These are phyloP conservation scores for Oreochromis spilurus DNA, from an alignment of 2,113 vertebrate species.

Conservation along the genomic window DNA sequence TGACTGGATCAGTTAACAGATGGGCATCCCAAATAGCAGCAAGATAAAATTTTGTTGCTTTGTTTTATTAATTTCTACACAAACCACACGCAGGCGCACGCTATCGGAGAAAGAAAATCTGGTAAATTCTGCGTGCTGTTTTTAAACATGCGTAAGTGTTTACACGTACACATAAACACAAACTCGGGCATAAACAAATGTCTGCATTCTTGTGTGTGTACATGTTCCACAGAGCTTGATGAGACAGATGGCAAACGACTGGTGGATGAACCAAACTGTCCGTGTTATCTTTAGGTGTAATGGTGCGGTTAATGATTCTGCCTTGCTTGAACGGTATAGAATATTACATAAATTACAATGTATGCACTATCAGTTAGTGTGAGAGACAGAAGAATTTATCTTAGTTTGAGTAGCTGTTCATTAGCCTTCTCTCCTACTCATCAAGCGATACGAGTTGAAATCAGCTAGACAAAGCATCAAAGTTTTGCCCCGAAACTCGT, in stretches of 20 bases:
- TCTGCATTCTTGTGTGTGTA: neutral
- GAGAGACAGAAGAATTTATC: constrained; percentile 55
- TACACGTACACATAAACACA: neutral
- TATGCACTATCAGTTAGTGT: constrained; percentile 58
- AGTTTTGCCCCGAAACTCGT: constrained; percentile 28
- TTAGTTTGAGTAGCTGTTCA: constrained; percentile 45
- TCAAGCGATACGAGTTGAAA: neutral
- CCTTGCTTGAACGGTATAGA: constrained; percentile 56
- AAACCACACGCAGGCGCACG: neutral
- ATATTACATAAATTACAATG: constrained; percentile 67
- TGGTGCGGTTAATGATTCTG: constrained; percentile 72
- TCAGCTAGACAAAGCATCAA: constrained; percentile 15
- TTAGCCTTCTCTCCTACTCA: constrained; percentile 6
- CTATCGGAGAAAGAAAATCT: neutral
- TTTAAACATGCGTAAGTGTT: neutral
- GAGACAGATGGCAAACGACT: constrained; percentile 71
- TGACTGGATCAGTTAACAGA: constrained; percentile 11
- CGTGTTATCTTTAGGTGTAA: constrained; percentile 70
- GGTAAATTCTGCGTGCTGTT: neutral
- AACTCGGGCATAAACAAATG: neutral
- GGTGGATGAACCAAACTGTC: constrained; percentile 67
- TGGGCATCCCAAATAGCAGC: neutral
- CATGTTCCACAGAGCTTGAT: neutral
- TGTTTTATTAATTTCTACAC: neutral
- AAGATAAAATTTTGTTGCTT: neutral